Conservation (phyloP, 2,888 invertebrate species). For the Euphydryas editha region DNA sequence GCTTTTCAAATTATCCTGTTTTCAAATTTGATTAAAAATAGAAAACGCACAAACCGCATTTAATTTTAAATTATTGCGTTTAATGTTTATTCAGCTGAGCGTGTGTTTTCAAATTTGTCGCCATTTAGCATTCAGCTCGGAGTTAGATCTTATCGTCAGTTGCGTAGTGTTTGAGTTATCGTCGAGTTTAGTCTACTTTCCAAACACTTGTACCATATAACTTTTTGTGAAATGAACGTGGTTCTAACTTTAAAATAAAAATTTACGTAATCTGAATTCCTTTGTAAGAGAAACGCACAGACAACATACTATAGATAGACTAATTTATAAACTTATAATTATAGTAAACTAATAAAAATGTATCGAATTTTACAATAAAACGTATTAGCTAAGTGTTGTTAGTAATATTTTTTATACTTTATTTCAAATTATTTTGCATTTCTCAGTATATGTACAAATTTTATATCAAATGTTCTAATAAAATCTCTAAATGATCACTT, state of each 20-base stretch:
- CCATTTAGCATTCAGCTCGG: conserved; percentile 33
- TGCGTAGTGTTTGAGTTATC: conserved; percentile 36
- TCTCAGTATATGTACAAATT: too few relatives aligned
- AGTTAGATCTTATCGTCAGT: conserved; percentile 38
- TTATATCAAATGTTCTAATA: too few relatives aligned
- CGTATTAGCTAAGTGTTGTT: too few relatives aligned
- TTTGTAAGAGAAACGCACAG: neutral
- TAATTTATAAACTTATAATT: too few relatives aligned
- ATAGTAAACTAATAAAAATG: too few relatives aligned
- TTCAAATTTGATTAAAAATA: neutral
- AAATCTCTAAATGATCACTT: too few relatives aligned
- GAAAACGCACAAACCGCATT: too few relatives aligned
- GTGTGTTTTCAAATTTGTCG: conserved; percentile 22
- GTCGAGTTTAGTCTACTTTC: conserved; percentile 31
- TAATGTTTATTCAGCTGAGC: neutral
- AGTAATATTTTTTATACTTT: too few relatives aligned
- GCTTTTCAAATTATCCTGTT: neutral
- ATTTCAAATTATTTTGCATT: too few relatives aligned
- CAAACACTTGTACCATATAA: conserved; percentile 30
- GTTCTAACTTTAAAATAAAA: conserved; percentile 3
- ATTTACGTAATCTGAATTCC: neutral
- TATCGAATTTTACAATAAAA: too few relatives aligned
- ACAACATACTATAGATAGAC: too few relatives aligned
- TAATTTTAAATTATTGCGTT: neutral
- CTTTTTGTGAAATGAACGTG: conserved; percentile 29